Percentiles rank a stretch among this genome's conserved stretches.
Evolutionary conservation across 2,797 vertebrate species (phyloP).

Genomic region (Threskiornis aethiopicus): DNA sequence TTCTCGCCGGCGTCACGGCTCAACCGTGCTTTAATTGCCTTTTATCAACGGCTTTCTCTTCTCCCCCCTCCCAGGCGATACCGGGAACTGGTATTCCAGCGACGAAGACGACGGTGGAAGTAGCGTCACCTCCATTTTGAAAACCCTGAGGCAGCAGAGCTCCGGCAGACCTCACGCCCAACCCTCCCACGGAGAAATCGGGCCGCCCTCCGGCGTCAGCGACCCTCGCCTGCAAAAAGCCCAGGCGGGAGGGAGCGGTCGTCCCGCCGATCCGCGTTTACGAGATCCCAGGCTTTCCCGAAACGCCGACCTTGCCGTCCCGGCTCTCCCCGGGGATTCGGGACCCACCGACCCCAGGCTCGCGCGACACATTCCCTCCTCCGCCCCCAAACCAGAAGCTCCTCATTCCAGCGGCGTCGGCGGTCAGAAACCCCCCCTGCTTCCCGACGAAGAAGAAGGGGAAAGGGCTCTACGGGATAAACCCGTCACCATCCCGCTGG

Average conservation of each 20-base stretch:
- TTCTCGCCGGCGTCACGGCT: accelerated
- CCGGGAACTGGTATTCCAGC: conserved; percentile 96
- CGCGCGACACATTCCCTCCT: conserved; percentile 31
- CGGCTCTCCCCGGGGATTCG: neutral
- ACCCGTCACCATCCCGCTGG: conserved; percentile 86
- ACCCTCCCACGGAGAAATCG: neutral
- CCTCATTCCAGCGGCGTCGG: conserved; percentile 49
- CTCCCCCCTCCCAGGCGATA: conserved; percentile 78
- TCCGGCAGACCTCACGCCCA: conserved; percentile 64
- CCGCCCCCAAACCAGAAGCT: conserved; percentile 65
- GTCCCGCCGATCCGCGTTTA: conserved; percentile 80
- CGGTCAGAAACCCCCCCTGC: conserved; percentile 73
- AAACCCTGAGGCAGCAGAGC: conserved; percentile 89
- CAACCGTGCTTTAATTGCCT: too few relatives aligned
- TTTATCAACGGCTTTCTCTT: too few relatives aligned
- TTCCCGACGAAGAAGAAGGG: conserved; percentile 87
- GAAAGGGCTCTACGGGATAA: conserved; percentile 89
- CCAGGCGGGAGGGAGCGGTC: conserved; percentile 46
- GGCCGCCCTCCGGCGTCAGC: neutral
- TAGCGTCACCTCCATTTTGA: conserved; percentile 91
- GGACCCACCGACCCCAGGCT: conserved; percentile 60
- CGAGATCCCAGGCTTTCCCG: conserved; percentile 85
- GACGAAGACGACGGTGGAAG: conserved; percentile 93
- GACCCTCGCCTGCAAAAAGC: conserved; percentile 88
- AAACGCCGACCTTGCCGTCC: neutral